Evolutionary conservation across 2,888 invertebrate genomes (phyloP).

Genomic region (Quadroppia sp.): DNA sequence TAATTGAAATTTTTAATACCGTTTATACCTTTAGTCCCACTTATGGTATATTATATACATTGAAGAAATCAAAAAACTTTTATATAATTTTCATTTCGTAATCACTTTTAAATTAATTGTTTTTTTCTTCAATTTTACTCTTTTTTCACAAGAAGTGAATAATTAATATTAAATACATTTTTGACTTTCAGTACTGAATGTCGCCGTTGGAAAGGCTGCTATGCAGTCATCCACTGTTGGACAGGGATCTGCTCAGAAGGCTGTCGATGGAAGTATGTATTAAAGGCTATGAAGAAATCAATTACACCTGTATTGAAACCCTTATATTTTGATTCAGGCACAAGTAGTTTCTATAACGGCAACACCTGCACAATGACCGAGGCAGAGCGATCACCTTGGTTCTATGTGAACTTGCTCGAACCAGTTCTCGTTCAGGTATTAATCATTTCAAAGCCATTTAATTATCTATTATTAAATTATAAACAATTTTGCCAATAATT

Average conservation of each 20-base stretch:
- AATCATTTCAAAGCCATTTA: too few relatives aligned
- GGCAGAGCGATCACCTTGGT: slow-evolving; percentile 77
- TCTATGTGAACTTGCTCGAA: slow-evolving; percentile 86
- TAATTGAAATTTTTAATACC: slow-evolving; percentile 26
- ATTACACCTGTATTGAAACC: too few relatives aligned
- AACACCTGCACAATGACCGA: slow-evolving; percentile 84
- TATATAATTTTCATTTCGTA: not conserved
- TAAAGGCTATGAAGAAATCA: too few relatives aligned
- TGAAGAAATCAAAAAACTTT: not conserved
- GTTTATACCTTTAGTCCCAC: too few relatives aligned
- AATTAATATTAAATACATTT: slow-evolving; percentile 11
- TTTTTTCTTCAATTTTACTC: not conserved
- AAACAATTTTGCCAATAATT: not conserved
- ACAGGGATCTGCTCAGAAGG: slow-evolving; percentile 80
- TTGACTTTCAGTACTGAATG: slow-evolving; percentile 71
- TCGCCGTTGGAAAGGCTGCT: slow-evolving; percentile 88
- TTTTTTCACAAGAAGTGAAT: not conserved
- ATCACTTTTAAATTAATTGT: slow-evolving; percentile 7
- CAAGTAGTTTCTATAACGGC: slow-evolving; percentile 70
- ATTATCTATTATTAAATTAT: slow-evolving; percentile 18
- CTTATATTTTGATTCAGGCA: too few relatives aligned
- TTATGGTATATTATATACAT: not conserved
- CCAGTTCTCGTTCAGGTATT: slow-evolving; percentile 81
- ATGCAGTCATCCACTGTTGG: slow-evolving; percentile 84
- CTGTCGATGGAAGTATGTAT: slow-evolving; percentile 71